Percentiles rank a stretch among this genome's conserved stretches.
These are phyloP conservation scores for Sinopyrophorus schimmeli DNA, from an alignment of 2,888 invertebrate genomes.

Conservation along the genomic window DNA sequence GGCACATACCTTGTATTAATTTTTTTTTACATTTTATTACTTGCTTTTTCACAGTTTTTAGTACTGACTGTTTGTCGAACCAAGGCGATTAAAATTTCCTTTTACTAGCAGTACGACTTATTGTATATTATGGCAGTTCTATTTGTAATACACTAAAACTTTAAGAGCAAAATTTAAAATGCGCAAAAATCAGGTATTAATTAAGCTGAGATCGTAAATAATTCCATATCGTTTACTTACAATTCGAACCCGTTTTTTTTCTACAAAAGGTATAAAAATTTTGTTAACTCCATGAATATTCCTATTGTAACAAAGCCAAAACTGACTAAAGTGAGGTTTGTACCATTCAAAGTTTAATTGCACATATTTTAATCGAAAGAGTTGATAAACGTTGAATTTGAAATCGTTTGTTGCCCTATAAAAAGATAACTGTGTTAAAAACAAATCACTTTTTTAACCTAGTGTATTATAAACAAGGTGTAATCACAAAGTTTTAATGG, in stretches of 20 bases:
- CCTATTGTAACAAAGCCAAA: too few relatives aligned
- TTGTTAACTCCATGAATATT: too few relatives aligned
- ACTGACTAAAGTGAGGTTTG: too few relatives aligned
- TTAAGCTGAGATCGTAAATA: conserved; percentile 19
- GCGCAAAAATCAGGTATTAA: conserved; percentile 19
- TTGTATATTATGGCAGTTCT: conserved; percentile 13
- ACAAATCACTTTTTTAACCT: conserved; percentile 7
- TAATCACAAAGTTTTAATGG: conserved; percentile 19
- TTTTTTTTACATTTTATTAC: too few relatives aligned
- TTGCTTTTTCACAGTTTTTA: too few relatives aligned
- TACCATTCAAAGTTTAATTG: too few relatives aligned
- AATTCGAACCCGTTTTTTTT: conserved; percentile 14
- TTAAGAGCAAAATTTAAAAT: conserved; percentile 16
- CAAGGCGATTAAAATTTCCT: too few relatives aligned
- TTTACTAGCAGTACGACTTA: conserved; percentile 6
- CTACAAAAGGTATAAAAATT: conserved; percentile 25
- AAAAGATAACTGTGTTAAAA: conserved; percentile 17
- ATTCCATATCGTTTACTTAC: conserved; percentile 7
- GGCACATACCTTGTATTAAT: too few relatives aligned
- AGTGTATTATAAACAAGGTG: too few relatives aligned
- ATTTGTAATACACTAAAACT: conserved; percentile 1
- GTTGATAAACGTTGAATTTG: too few relatives aligned
- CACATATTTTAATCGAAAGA: too few relatives aligned
- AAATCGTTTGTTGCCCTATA: conserved; percentile 14
- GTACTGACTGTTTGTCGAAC: too few relatives aligned